A percentile compares a stretch with the other conserved stretches of the same genome.
These are phyloP conservation scores for Hypotaenidia philippensis DNA, from an alignment of 2,797 vertebrate genomes.

Conservation along the genomic window DNA sequence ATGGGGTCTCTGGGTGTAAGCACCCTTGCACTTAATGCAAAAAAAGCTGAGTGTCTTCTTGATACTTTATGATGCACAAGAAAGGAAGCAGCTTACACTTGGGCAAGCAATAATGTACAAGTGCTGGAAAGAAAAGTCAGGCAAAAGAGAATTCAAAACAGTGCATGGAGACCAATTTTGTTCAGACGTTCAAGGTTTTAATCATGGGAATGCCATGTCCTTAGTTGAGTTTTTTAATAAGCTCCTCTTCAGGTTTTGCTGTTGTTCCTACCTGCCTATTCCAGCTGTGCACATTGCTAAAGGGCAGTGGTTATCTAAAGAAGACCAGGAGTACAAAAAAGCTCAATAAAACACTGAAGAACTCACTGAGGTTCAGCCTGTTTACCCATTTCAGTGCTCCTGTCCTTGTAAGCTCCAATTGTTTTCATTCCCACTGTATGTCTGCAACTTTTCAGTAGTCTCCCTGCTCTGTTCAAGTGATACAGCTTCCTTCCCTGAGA, in stretches of 20 bases:
- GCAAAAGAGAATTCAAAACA: not conserved
- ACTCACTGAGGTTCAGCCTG: not conserved
- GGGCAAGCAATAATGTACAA: not conserved
- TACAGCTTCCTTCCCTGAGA: slow-evolving; percentile 49
- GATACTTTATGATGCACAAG: not conserved
- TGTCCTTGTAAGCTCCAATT: not conserved
- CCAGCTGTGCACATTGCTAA: not conserved
- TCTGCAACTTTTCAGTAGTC: slow-evolving; percentile 26
- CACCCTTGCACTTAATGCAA: accelerated
- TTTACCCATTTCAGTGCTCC: not conserved
- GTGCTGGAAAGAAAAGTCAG: not conserved
- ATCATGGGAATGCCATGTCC: not conserved
- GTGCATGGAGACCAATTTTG: not conserved
- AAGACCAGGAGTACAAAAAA: not conserved
- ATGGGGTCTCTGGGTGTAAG: not conserved
- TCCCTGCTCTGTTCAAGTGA: not conserved
- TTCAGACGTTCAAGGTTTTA: not conserved
- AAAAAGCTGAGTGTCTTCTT: not conserved
- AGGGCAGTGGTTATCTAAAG: slow-evolving; percentile 27
- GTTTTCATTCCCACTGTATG: not conserved
- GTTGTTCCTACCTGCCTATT: not conserved
- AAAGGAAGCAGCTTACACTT: not conserved
- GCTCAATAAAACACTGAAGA: slow-evolving; percentile 14
- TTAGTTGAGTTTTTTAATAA: slow-evolving; percentile 52
- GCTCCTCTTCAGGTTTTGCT: not conserved